A percentile compares a stretch with the other conserved stretches of the same genome.
These are phyloP conservation scores for Boloria selene DNA, from an alignment of 2,888 invertebrate species.

Conservation along the genomic window DNA sequence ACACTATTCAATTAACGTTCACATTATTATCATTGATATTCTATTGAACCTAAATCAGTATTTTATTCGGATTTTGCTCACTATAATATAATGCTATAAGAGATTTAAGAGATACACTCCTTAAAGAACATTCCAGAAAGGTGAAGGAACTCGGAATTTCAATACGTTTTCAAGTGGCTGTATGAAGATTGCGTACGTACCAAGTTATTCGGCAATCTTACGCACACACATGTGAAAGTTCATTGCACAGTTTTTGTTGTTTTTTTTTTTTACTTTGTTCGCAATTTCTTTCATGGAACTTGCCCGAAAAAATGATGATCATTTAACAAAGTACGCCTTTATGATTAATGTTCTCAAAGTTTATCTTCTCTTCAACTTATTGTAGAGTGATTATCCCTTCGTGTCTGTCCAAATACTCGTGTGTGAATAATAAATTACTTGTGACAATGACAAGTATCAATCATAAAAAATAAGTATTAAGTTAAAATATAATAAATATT, in stretches of 20 bases:
- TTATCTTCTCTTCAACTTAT: constrained; percentile 17
- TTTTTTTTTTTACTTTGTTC: constrained; percentile 26
- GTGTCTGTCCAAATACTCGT: constrained; percentile 4
- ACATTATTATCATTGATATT: constrained; percentile 14
- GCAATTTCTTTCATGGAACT: constrained; percentile 26
- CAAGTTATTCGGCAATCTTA: constrained; percentile 20
- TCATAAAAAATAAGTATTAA: not conserved
- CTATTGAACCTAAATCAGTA: constrained; percentile 22
- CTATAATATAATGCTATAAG: too few species aligned
- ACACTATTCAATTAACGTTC: constrained; percentile 58
- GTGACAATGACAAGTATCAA: not conserved
- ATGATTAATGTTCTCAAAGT: constrained; percentile 23
- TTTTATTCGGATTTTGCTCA: constrained; percentile 25
- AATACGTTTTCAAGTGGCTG: constrained; percentile 21
- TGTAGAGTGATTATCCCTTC: constrained; percentile 2
- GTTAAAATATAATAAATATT: not conserved
- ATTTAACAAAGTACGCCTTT: constrained; percentile 16
- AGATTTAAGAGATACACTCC: not conserved
- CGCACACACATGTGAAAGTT: constrained; percentile 26
- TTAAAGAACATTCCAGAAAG: constrained; percentile 27
- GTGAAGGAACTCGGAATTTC: constrained; percentile 31
- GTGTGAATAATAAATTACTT: not conserved
- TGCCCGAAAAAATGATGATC: constrained; percentile 20
- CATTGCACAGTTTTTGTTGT: constrained; percentile 29
- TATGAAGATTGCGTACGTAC: constrained; percentile 19